These are phyloP conservation scores for Myiotriccus ornatus DNA, from an alignment of 2,797 vertebrate species.

Conservation along the genomic window DNA sequence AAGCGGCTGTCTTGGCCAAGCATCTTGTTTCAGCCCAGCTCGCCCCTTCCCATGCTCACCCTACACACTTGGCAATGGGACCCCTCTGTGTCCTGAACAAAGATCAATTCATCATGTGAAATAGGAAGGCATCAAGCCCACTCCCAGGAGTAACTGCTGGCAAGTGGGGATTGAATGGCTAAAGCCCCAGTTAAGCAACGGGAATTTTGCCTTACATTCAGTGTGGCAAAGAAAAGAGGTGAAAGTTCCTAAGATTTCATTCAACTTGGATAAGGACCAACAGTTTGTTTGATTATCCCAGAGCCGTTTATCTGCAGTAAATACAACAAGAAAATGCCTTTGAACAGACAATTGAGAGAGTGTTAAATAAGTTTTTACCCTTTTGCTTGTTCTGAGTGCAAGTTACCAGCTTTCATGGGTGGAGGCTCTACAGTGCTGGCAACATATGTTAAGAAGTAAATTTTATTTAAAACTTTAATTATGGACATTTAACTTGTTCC, in stretches of 20 bases:
- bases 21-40: not conserved
- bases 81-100: not conserved
- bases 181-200: not conserved
- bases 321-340: conserved; percentile 21
- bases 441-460: not conserved
- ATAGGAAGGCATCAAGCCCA: not conserved
- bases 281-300: conserved; percentile 40
- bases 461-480: not conserved
- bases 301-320: conserved; percentile 5
- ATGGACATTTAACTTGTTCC: not conserved
- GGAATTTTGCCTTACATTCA: not conserved
- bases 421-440: not conserved
- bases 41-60: not conserved
- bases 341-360: conserved; percentile 1
- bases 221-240: not conserved
- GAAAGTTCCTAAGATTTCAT: conserved; percentile 24
- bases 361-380: conserved; percentile 29
- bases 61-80: not conserved
- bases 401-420: not conserved
- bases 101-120: not conserved
- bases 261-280: conserved; percentile 36
- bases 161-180: conserved; percentile 36
- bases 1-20: not conserved
- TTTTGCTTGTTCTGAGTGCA: not conserved
- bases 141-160: not conserved